A percentile compares a stretch with the other conserved stretches of the same genome.
Conservation (phyloP, 2,888 invertebrate genomes). For the Gastrophysa polygoni region DNA sequence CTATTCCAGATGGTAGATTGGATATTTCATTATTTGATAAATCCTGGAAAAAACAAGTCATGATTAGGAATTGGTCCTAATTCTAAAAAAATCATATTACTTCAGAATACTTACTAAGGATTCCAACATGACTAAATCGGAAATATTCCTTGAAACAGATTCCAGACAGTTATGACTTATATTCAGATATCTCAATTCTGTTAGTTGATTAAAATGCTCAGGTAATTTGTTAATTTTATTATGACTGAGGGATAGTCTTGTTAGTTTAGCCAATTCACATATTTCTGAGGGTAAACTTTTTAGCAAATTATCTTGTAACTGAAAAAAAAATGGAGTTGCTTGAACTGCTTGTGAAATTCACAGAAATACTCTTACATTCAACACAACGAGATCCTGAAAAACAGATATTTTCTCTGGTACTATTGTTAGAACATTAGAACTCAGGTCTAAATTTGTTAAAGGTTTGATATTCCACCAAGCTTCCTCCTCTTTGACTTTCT, state of each 20-base stretch:
- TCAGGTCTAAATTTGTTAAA: constrained; percentile 77
- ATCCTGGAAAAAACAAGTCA: constrained; percentile 64
- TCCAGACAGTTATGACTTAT: constrained; percentile 76
- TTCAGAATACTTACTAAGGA: constrained; percentile 65
- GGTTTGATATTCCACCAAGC: constrained; percentile 86
- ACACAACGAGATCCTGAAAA: constrained; percentile 69
- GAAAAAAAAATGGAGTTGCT: constrained; percentile 20
- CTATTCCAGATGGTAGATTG: constrained; percentile 78
- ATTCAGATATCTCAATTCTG: constrained; percentile 73
- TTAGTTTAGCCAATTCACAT: constrained; percentile 70
- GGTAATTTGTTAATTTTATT: constrained; percentile 71
- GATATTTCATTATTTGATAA: constrained; percentile 78
- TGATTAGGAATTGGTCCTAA: neutral
- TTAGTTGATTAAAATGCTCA: constrained; percentile 70
- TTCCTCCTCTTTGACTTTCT: constrained; percentile 61
- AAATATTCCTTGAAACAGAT: constrained; percentile 72
- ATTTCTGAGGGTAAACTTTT: constrained; percentile 74
- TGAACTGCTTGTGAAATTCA: neutral
- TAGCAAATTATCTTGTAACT: constrained; percentile 87
- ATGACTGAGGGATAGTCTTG: constrained; percentile 70
- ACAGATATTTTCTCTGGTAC: constrained; percentile 70
- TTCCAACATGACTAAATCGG: constrained; percentile 80
- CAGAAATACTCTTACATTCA: constrained; percentile 64
- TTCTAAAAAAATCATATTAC: neutral
- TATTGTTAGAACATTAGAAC: constrained; percentile 71